These are phyloP conservation scores for Venusia cambrica DNA, from an alignment of 2,888 invertebrate genomes.

Conservation along the genomic window DNA sequence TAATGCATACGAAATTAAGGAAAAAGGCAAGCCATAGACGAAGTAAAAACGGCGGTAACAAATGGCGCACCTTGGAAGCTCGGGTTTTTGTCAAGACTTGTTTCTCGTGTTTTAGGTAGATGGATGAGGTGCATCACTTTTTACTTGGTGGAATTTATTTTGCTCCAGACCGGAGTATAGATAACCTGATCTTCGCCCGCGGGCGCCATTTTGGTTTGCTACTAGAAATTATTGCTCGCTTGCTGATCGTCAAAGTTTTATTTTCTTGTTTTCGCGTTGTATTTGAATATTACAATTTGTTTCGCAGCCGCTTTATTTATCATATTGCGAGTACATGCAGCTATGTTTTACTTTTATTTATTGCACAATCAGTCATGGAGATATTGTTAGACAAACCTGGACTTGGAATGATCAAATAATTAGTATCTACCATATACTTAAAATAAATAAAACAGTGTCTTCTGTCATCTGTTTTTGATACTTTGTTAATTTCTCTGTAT, in stretches of 20 bases:
- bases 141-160: constrained; percentile 59
- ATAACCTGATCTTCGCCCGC: constrained; percentile 55
- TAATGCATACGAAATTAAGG: constrained; percentile 16
- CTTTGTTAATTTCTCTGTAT: too few species aligned
- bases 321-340: too few species aligned
- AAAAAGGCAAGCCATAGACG: constrained; percentile 42
- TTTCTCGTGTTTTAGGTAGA: constrained; percentile 32
- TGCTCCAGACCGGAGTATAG: constrained; percentile 40
- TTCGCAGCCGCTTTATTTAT: constrained; percentile 3
- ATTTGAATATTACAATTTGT: constrained; percentile 22
- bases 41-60: constrained; percentile 54
- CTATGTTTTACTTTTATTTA: too few species aligned
- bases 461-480: too few species aligned
- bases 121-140: constrained; percentile 57
- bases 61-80: constrained; percentile 45
- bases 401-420: too few species aligned
- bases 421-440: too few species aligned
- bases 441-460: too few species aligned
- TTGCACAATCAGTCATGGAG: too few species aligned
- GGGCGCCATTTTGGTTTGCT: constrained; percentile 67
- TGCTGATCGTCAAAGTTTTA: constrained; percentile 37
- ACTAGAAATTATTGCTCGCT: constrained; percentile 62
- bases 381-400: too few species aligned
- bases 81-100: constrained; percentile 38
- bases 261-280: constrained; percentile 28